Evolutionary conservation across 2,888 invertebrate genomes (phyloP), one percentile per base, ranked within the genome.

Genomic region (Cataglyphis cursor): DNA sequence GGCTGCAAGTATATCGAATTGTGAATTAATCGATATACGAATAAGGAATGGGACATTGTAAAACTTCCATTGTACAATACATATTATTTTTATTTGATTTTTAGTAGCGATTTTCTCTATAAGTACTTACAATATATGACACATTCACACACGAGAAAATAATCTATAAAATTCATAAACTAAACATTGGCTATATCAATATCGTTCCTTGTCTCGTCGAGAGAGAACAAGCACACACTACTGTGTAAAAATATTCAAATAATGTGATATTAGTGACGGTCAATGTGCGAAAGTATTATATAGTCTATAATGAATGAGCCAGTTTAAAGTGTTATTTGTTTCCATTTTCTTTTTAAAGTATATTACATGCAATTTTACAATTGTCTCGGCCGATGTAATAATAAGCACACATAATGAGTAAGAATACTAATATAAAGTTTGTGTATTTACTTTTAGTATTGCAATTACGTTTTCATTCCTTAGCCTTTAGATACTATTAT

Each of bases 231-330:
- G 81, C 24, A 51, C 8, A 51, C 5, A 18, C n/a, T 72, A 57
- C 51, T 78, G 54, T 84, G 75, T 83, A 80, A 89, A 85, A 74
- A 83, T 86, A 84, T 80, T 48, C 48, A 35, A 78, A 66, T 61
- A 12, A 82, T 82, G 86, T 89, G 84, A 88, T 90, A 88, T 89
- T 88, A 84, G 68, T 83, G 61, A 84, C 85, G 83, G 86, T 85
- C 86, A 82, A 86, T 86, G 83, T 80, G 73, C 48, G 57, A 73
- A 80, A 59, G 57, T 78, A 88, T 68, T 81, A 72, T 41, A 66
- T 86, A 83, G 72, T 80, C 78, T 61, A 62, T 74, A 76, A 83
- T n/a, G 51, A 72, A 72, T 59, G 70, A 89, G 57, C 86, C 81
- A 85, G 54, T 85, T 83, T 31, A 81, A 54, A 80, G 76, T 61